These are phyloP conservation scores for Leptopilina syphax DNA, from an alignment of 2,888 invertebrate species.

Conservation along the genomic window DNA sequence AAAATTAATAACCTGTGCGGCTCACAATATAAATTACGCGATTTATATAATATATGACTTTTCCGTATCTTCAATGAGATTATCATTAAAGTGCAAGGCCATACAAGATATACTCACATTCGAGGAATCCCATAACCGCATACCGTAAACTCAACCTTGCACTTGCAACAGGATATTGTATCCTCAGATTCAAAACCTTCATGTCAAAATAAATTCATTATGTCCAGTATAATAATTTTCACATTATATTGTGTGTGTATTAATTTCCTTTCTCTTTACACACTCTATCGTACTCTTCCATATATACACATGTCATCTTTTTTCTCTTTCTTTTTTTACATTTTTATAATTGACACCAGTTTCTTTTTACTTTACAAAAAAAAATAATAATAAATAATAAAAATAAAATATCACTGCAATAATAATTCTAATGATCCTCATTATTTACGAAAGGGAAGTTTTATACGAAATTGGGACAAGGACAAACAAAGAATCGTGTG, in stretches of 20 bases:
- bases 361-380: slow-evolving; percentile 1
- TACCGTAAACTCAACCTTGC: slow-evolving; percentile 59
- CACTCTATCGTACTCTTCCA: neutral
- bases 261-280: slow-evolving; percentile 11
- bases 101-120: slow-evolving; percentile 15
- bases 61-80: slow-evolving; percentile 24
- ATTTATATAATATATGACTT: slow-evolving; percentile 9
- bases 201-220: slow-evolving; percentile 11
- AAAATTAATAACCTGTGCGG: neutral
- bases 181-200: slow-evolving; percentile 40
- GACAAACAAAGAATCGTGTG: neutral
- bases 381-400: no score
- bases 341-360: neutral
- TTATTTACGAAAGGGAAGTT: slow-evolving; percentile 33
- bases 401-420: slow-evolving; percentile 15
- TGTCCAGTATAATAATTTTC: slow-evolving; percentile 1
- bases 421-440: slow-evolving; percentile 13
- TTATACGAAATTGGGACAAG: slow-evolving; percentile 26
- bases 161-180: slow-evolving; percentile 65
- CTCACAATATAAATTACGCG: neutral
- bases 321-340: neutral
- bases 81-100: slow-evolving; percentile 35
- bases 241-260: neutral
- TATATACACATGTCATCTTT: neutral
- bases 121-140: slow-evolving; percentile 29